Conservation (phyloP, 2,797 vertebrate genomes). For the Danio tinwini region DNA sequence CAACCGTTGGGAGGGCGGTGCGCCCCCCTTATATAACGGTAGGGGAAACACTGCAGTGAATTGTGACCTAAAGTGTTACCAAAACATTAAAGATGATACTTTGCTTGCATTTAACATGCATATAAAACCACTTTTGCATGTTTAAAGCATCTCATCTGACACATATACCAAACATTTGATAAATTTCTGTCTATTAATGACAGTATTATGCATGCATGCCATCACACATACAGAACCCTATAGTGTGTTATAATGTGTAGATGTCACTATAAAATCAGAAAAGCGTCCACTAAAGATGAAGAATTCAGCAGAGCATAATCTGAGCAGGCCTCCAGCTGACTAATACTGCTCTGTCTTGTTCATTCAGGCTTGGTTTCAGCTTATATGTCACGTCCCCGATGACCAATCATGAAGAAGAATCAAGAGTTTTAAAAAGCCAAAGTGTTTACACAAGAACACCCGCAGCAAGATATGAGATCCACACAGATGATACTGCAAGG, state of each 20-base stretch:
- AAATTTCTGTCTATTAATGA: no score
- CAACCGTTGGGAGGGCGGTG: no score
- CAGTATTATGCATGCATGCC: background rate
- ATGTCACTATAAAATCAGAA: constrained; percentile 2
- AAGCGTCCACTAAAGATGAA: background rate
- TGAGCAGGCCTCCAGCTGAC: constrained; percentile 11
- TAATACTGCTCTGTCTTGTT: background rate
- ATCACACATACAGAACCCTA: background rate
- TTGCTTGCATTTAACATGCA: no score
- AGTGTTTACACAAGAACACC: constrained; percentile 11
- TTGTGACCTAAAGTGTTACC: no score
- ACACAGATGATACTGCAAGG: no score
- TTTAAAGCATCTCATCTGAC: no score
- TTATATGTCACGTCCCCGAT: constrained; percentile 5
- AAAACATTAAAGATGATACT: no score
- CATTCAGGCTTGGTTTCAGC: constrained; percentile 18
- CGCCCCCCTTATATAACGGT: no score
- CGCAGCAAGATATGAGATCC: no score
- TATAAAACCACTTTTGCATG: no score
- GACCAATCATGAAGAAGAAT: constrained; percentile 4
- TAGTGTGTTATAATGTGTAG: background rate
- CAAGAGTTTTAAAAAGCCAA: background rate
- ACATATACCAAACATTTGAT: no score
- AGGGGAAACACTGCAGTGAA: no score
- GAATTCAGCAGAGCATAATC: constrained; percentile 10